Evolutionary conservation across 2,888 invertebrate species (phyloP), one percentile per base, ranked within the genome.

Genomic region (Tubiluchus corallicola): DNA sequence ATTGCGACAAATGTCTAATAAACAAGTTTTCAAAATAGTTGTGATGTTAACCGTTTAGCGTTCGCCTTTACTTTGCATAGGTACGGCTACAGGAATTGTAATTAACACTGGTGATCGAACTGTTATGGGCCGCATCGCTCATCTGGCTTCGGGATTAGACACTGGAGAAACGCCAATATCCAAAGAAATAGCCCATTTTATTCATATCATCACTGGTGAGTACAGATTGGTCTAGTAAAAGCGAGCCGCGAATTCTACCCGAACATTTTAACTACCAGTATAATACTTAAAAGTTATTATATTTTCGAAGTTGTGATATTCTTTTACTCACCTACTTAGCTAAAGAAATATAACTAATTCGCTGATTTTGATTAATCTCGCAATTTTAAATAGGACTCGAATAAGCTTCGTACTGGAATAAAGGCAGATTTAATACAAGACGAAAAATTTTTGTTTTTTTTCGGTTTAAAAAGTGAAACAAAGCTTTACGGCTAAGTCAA

Each of bases 101-200:
- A 85, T 92, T 63, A 80, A 82, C 68, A 88, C 85, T 58, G 92
- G 90, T 59, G 90, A 92, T 70, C 77, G 85, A 65, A 90, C 88
- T 55, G 88, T 88, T 4, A 90, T 90, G 87, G 88, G 88, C 53
- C 78, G 88, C 63, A 90, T 90, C 67, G 90, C 90, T 58, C 87
- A 87, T 53, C 69, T 90, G 55, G 87, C 88, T 45, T 87, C 88
- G 50, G 87, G 88, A 51, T 70, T 92, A 60, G 85, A 90, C 63
- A 87, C 87, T 54, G 88, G 88, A 51, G 88, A 94, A 69, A 96
- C 96, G 1, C 96, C 98, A 48, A 94, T 98, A 64, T 92, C 94
- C 51, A 88, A 87, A 71, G 96, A 98, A 72, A 96, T 98, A 64
- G 87, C 84, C 57, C 94, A 94, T 68, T 98, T 98, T 72, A 98